Base-by-base conservation (phyloP, 2,113 vertebrate species). In the Hydropotes inermis region DNA sequence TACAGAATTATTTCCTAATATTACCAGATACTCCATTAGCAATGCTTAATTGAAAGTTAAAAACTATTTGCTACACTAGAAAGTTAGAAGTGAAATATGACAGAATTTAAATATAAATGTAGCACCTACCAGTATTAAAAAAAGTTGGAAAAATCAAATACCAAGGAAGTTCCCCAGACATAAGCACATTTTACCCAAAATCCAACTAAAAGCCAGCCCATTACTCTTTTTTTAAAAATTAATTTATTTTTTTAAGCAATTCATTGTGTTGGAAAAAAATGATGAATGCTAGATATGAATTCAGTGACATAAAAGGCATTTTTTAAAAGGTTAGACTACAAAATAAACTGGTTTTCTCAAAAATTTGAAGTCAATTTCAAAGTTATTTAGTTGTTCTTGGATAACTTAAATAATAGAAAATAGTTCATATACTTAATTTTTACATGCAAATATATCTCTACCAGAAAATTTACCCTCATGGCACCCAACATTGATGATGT, bases 271-370 rank as follows among this genome's bases (percentile, higher is more conserved):
- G 96, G 50, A 50, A 52, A 97, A 97, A 98, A 93, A 98, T 98
- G 54, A 21, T 55, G 54, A 99, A 98, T 97, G 95, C 98, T 99
- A 99, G 98, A 98, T 52, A 52, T 99, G 98, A 99, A 98, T 99
- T 99, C 99, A 99, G 98, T 99, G 99, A 99, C 99, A 99, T 99
- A 99, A 99, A 99, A 99, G 99, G 98, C 97, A 98, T 98, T 99
- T 99, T 98, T 98, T 98, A 1, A 45, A 45, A 98, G 98, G 98
- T 99, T 99, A 99, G 98, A 98, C 99, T 99, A 99, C 98, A 99
- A 99, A 99, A 98, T 98, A 99, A 98, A 98, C 98, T 99, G 98
- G 98, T 98, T 98, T 98, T 99, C 97, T 99, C 47, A 99, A 99
- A 99, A 99, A 99, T 52, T 52, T 52, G 99, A 98, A 99, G 99